Conservation (phyloP, 2,113 vertebrate species). For the Sorex araneus region DNA sequence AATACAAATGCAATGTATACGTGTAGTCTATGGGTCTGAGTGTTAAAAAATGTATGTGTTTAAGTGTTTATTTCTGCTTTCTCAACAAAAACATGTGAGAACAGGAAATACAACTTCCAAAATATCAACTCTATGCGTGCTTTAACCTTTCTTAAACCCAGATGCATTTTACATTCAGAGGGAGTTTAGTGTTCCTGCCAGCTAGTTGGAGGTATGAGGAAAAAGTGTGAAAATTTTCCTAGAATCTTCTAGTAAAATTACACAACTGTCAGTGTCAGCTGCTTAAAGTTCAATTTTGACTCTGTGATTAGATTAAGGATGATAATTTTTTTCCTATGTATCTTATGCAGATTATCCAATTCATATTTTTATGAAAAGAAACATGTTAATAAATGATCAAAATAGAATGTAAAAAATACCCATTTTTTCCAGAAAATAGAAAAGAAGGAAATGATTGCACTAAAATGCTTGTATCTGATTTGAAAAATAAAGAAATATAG, state of each 20-base stretch:
- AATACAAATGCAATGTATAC: background rate
- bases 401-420: too few relatives aligned
- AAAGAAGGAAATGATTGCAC: too few relatives aligned
- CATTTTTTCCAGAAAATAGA: too few relatives aligned
- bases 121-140: background rate
- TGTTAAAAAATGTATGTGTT: background rate
- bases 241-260: conserved; percentile 39
- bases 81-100: background rate
- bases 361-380: too few relatives aligned
- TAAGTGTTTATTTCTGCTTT: background rate
- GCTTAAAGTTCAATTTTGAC: background rate
- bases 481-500: too few relatives aligned
- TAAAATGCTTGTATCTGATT: too few relatives aligned
- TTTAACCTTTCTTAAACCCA: background rate
- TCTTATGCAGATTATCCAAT: too few relatives aligned
- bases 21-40: background rate
- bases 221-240: conserved; percentile 25
- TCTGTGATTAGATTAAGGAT: background rate
- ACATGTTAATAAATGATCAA: too few relatives aligned
- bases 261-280: background rate
- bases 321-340: too few relatives aligned
- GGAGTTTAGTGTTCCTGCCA: background rate
- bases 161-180: background rate
- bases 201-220: background rate
- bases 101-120: background rate